Evolutionary conservation across 1,140 invertebrate genomes (phyloP).

Genomic region (Pristionchus pacificus): DNA sequence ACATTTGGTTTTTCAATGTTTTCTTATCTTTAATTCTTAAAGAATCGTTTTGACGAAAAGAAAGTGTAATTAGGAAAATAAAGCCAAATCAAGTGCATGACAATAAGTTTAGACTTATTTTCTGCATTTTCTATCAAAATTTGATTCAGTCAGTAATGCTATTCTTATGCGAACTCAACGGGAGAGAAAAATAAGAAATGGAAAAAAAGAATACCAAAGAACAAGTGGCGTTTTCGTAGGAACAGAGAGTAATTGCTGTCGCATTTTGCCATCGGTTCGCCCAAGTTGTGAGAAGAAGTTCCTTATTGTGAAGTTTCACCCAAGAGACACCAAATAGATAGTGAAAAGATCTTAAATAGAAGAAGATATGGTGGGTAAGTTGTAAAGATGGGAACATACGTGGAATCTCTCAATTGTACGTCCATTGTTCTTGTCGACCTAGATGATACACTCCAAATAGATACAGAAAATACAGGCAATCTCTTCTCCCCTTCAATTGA

Average conservation of each 20-base stretch:
- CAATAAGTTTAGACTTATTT: too few species aligned
- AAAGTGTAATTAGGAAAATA: too few species aligned
- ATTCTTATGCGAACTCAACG: too few species aligned
- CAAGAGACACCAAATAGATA: constrained; percentile 47
- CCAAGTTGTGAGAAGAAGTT: constrained; percentile 47
- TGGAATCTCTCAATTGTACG: constrained; percentile 31
- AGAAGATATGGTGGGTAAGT: constrained; percentile 2
- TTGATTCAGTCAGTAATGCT: too few species aligned
- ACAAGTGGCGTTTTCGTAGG: constrained; percentile 30
- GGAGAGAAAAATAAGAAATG: too few species aligned
- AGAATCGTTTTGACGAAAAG: constrained; percentile 1
- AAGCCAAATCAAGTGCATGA: too few species aligned
- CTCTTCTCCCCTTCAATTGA: constrained; percentile 23
- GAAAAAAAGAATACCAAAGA: constrained; percentile 20
- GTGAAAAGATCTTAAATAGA: constrained; percentile 21
- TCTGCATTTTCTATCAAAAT: too few species aligned
- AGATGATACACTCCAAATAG: constrained; percentile 31
- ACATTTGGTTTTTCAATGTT: constrained; percentile 8
- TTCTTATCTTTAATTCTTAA: constrained; percentile 16
- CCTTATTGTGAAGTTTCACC: constrained; percentile 37
- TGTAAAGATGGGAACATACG: constrained; percentile 10
- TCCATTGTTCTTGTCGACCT: constrained; percentile 25
- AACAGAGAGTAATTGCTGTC: constrained; percentile 32
- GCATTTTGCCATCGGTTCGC: constrained; percentile 47
- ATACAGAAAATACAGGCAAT: constrained; percentile 27